These are phyloP conservation scores for Pardalotus punctatus DNA, from an alignment of 2,113 vertebrate species.

Conservation along the genomic window DNA sequence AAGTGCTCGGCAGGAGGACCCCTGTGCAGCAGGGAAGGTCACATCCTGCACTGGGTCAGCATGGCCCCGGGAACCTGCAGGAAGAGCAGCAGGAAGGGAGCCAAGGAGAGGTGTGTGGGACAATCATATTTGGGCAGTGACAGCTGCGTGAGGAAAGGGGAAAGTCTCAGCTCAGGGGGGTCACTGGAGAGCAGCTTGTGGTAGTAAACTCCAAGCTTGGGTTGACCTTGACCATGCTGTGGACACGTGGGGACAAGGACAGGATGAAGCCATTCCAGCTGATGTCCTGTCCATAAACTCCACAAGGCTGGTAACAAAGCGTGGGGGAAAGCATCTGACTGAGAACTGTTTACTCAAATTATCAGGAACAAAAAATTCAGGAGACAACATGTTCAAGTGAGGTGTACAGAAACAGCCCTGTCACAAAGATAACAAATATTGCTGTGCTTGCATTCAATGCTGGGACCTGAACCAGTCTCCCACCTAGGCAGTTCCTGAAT, in stretches of 20 bases:
- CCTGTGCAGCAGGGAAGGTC: background rate
- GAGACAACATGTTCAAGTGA: background rate
- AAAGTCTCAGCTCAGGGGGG: background rate
- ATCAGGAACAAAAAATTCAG: background rate
- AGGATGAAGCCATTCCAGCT: background rate
- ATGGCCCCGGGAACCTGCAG: background rate
- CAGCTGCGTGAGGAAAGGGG: background rate
- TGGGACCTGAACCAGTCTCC: background rate
- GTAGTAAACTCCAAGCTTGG: background rate
- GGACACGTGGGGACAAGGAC: background rate
- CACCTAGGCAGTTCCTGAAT: background rate
- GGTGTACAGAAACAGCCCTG: background rate
- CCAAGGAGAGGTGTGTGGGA: background rate
- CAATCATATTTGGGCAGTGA: background rate
- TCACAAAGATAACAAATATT: background rate
- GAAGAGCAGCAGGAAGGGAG: background rate
- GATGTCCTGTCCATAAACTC: background rate
- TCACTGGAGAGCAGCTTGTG: background rate
- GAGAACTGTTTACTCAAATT: background rate
- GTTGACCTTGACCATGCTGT: background rate
- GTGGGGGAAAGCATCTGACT: background rate
- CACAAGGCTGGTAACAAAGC: background rate
- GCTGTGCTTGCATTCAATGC: background rate
- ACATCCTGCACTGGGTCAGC: background rate
- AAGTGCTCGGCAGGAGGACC: background rate